Percentiles rank a stretch among this genome's conserved stretches.
phyloP scores from a whole-genome alignment of 2,888 invertebrate genomes.

The Rotaria socialis region DNA sequence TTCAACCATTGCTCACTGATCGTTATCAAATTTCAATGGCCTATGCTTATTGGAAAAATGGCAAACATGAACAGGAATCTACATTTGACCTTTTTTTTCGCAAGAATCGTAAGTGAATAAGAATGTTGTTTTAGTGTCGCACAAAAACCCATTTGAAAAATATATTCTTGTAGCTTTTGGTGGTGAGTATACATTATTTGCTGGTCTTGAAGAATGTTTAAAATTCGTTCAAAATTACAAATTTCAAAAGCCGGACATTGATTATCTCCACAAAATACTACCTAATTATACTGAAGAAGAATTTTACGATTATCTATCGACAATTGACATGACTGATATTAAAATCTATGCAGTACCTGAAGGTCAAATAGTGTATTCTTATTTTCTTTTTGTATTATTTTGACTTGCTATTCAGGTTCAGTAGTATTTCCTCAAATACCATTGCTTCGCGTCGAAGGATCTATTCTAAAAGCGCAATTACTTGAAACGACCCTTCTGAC shows the following conservation, averaged over 20 bases:
- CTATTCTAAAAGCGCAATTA: slow-evolving; percentile 85
- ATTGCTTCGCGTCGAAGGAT: slow-evolving; percentile 85
- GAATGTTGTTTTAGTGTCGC: too few species aligned
- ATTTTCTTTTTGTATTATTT: too few species aligned
- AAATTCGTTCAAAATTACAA: slow-evolving; percentile 84
- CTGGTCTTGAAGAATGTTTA: slow-evolving; percentile 89
- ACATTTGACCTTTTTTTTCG: slow-evolving; percentile 91
- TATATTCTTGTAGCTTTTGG: too few species aligned
- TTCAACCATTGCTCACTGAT: slow-evolving; percentile 58
- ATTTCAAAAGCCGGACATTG: slow-evolving; percentile 68
- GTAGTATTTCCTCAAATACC: slow-evolving; percentile 95
- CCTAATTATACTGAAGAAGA: slow-evolving; percentile 53
- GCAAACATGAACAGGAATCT: slow-evolving; percentile 81
- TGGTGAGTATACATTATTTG: slow-evolving; percentile 80
- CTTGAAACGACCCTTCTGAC: slow-evolving; percentile 92
- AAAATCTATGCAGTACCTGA: too few species aligned
- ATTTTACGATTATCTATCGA: too few species aligned
- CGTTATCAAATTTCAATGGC: slow-evolving; percentile 97
- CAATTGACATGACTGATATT: too few species aligned
- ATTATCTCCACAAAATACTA: too few species aligned
- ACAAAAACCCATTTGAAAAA: too few species aligned
- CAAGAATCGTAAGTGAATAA: too few species aligned
- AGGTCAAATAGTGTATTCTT: too few species aligned
- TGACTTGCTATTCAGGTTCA: slow-evolving; percentile 65
- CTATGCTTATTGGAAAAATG: slow-evolving; percentile 97